phyloP scores from a whole-genome alignment of 1,140 invertebrate genomes.

The Rhagoletis pomonella region DNA sequence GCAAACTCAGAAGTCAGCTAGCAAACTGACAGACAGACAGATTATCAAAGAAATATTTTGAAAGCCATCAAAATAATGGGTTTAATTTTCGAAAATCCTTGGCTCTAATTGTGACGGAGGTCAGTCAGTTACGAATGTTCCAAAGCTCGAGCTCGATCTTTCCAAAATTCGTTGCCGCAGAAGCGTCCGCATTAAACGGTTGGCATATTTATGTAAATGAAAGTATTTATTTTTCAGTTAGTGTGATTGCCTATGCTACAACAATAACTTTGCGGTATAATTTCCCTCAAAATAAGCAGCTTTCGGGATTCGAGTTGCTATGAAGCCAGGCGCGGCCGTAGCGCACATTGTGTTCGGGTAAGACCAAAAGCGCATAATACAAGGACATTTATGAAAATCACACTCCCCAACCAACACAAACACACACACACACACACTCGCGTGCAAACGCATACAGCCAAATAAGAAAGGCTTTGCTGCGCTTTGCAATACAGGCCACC shows the following conservation, averaged over 20 bases:
- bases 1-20: not conserved
- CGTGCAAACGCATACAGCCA: not conserved
- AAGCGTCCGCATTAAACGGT: not conserved
- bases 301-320: not conserved
- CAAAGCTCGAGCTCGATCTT: not conserved
- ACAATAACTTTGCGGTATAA: not conserved
- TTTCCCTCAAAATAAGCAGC: not conserved
- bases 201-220: constrained; percentile 29
- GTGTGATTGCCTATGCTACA: not conserved
- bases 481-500: not conserved
- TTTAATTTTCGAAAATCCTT: not conserved
- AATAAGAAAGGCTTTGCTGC: not conserved
- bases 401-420: no score
- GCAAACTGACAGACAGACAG: not conserved
- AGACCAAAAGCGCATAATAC: not conserved
- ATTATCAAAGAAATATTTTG: not conserved
- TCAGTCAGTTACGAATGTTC: not conserved
- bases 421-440: no score
- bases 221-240: constrained; percentile 26
- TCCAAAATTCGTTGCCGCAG: not conserved
- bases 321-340: not conserved
- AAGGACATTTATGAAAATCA: not conserved
- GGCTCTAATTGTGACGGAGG: not conserved
- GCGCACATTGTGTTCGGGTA: not conserved
- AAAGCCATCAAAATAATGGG: not conserved